These are phyloP conservation scores for Drosophila punjabiensis DNA, from an alignment of 1,140 invertebrate species.

Conservation along the genomic window DNA sequence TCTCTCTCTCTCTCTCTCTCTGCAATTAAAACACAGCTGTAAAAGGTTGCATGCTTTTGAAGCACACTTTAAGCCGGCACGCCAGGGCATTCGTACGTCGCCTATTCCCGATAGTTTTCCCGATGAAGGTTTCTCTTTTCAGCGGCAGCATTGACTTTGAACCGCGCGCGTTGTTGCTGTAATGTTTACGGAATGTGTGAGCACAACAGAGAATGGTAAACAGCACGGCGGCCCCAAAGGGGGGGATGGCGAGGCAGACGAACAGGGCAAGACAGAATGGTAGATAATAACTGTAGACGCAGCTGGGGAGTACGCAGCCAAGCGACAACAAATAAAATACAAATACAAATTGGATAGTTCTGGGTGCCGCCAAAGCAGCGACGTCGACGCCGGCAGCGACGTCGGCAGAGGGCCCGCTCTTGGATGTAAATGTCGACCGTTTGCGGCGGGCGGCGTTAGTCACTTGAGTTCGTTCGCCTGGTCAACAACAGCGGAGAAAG, in stretches of 20 bases:
- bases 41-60: too few relatives aligned
- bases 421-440: slow-evolving; percentile 77
- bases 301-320: slow-evolving; percentile 30
- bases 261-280: slow-evolving; percentile 28
- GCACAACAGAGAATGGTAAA: slow-evolving; percentile 78
- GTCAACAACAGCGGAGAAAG: slow-evolving; percentile 56
- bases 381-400: slow-evolving; percentile 28
- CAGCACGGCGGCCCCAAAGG: not conserved
- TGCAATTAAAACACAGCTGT: too few relatives aligned
- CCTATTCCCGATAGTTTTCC: not conserved
- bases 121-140: slow-evolving; percentile 26
- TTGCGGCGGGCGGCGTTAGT: slow-evolving; percentile 67
- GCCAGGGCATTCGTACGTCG: not conserved
- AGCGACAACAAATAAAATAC: slow-evolving; percentile 69
- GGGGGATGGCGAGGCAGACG: not conserved
- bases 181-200: slow-evolving; percentile 81
- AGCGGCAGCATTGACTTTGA: slow-evolving; percentile 76
- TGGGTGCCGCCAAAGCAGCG: slow-evolving; percentile 30
- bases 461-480: slow-evolving; percentile 77
- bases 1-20: too few relatives aligned
- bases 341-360: slow-evolving; percentile 66
- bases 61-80: too few relatives aligned
- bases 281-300: slow-evolving; percentile 60
- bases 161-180: slow-evolving; percentile 59
- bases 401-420: slow-evolving; percentile 43